phyloP scores from a whole-genome alignment of 1,140 invertebrate genomes.

The Bradynema listronoti region DNA sequence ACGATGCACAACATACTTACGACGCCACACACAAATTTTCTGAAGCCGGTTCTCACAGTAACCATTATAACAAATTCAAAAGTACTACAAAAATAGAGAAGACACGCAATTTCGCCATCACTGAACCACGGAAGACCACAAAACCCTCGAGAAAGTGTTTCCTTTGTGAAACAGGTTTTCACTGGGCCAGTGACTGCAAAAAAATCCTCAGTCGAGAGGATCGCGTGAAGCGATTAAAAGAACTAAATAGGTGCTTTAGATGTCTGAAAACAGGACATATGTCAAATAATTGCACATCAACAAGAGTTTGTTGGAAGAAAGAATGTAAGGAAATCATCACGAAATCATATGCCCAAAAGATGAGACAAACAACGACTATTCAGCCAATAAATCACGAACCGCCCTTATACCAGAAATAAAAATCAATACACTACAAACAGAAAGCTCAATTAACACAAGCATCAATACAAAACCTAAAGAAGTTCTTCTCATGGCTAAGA shows the following conservation, averaged over 20 bases:
- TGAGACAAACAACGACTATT: too few relatives aligned
- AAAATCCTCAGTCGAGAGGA: not conserved
- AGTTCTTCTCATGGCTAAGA: constrained; percentile 12
- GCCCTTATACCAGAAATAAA: too few relatives aligned
- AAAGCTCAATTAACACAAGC: too few relatives aligned
- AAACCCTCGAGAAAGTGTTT: constrained; percentile 4
- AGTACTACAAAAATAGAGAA: too few relatives aligned
- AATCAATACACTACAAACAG: too few relatives aligned
- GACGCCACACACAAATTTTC: too few relatives aligned
- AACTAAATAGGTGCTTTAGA: constrained; percentile 8
- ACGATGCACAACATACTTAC: too few relatives aligned
- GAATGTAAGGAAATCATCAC: constrained; percentile 12
- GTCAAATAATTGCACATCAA: not conserved
- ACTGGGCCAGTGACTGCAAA: constrained; percentile 3
- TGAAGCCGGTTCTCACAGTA: too few relatives aligned
- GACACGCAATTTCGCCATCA: too few relatives aligned
- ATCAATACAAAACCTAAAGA: not conserved
- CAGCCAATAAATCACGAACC: too few relatives aligned
- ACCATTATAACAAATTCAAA: too few relatives aligned
- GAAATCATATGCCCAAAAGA: not conserved
- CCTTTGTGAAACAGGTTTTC: constrained; percentile 2
- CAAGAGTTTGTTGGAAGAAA: not conserved
- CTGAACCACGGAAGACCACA: too few relatives aligned
- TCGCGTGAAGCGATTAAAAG: not conserved
- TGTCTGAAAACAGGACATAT: constrained; percentile 2